Conservation (phyloP, 2,888 invertebrate species). For the Osmoderma eremita region DNA sequence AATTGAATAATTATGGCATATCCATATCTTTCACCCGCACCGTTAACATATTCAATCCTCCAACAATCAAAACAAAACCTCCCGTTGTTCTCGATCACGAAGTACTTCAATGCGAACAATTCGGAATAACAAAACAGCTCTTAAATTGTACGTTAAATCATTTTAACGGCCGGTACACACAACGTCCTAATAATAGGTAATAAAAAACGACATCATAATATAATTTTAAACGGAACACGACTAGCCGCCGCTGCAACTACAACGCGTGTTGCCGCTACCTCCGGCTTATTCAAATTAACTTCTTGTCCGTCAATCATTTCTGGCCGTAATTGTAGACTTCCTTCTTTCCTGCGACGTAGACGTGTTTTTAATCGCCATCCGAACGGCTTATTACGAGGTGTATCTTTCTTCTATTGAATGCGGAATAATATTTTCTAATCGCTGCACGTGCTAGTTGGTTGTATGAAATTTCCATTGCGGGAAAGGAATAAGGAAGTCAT, state of each 20-base stretch:
- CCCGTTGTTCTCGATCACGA: not conserved
- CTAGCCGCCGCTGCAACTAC: not conserved
- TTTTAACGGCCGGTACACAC: slow-evolving; percentile 6
- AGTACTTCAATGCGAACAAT: not conserved
- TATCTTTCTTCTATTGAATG: too few species aligned
- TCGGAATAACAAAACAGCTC: not conserved
- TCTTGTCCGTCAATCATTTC: slow-evolving; percentile 33
- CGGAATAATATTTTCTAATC: too few species aligned
- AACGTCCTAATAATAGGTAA: slow-evolving; percentile 28
- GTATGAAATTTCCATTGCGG: too few species aligned
- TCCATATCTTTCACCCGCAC: not conserved
- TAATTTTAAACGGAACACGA: slow-evolving; percentile 32
- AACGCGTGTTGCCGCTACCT: slow-evolving; percentile 17
- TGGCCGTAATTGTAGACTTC: slow-evolving; percentile 32
- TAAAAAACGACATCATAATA: slow-evolving; percentile 22
- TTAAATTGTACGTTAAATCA: slow-evolving; percentile 28
- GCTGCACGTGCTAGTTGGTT: too few species aligned
- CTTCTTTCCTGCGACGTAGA: slow-evolving; percentile 19
- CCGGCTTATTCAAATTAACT: slow-evolving; percentile 34
- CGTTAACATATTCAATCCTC: not conserved
- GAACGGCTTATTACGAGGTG: not conserved
- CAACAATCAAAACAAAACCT: not conserved
- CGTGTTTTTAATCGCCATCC: slow-evolving; percentile 24
- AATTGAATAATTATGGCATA: too few species aligned
- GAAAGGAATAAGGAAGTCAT: too few species aligned